A percentile compares a stretch with the other conserved stretches of the same genome.
Conservation (phyloP, 2,888 invertebrate species). For the Mythimna pallens region DNA sequence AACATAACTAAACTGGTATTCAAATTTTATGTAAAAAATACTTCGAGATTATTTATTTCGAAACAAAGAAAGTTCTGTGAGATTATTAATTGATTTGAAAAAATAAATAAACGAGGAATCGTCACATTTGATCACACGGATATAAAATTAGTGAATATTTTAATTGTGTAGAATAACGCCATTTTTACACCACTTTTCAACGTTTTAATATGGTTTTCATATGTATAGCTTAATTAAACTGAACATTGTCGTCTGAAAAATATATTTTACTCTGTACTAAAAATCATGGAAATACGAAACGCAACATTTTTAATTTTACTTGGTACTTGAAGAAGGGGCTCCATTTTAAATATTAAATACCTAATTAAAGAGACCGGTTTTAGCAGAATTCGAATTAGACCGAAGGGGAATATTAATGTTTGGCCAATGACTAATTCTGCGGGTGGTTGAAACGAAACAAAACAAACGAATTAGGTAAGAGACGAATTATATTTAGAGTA, state of each 20-base stretch:
- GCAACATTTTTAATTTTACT: not conserved
- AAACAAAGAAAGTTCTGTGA: not conserved
- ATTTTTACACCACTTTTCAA: not conserved
- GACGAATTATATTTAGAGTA: slow-evolving; percentile 20
- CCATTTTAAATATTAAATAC: slow-evolving; percentile 12
- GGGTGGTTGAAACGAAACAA: slow-evolving; percentile 22
- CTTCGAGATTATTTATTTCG: not conserved
- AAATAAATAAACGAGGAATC: not conserved
- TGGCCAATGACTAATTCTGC: slow-evolving; percentile 18
- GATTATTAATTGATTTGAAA: not conserved
- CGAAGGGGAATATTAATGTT: slow-evolving; percentile 27
- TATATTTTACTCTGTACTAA: not conserved
- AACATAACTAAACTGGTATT: not conserved
- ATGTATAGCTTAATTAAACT: not conserved
- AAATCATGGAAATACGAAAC: not conserved
- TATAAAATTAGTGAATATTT: slow-evolving; percentile 1
- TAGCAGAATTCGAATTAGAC: slow-evolving; percentile 12
- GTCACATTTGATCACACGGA: not conserved
- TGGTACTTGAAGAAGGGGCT: slow-evolving; percentile 20
- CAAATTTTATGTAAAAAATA: not conserved
- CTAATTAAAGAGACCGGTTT: slow-evolving; percentile 33
- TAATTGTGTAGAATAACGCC: not conserved
- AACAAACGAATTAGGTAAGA: slow-evolving; percentile 22
- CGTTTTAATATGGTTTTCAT: not conserved
- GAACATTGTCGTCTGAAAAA: not conserved